Conservation (phyloP, 1,140 invertebrate genomes). For the Zaprionus camerounensis region DNA sequence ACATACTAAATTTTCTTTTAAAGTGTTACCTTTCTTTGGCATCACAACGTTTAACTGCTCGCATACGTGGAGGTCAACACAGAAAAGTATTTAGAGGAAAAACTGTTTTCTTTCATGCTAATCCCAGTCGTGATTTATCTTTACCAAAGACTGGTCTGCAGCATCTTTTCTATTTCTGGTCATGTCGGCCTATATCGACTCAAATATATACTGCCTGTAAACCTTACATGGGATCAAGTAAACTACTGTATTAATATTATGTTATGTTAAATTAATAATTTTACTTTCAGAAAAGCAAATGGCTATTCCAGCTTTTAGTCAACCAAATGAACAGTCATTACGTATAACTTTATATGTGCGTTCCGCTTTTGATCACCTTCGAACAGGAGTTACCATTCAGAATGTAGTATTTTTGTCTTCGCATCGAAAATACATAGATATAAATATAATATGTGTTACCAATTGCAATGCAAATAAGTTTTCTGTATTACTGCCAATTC, state of each 20-base stretch:
- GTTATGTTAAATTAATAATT: neutral
- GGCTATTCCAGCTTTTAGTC: constrained; percentile 41
- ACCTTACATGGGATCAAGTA: constrained; percentile 44
- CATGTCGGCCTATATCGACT: constrained; percentile 11
- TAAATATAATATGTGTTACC: constrained; percentile 44
- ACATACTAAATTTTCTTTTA: neutral
- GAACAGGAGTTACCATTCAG: constrained; percentile 41
- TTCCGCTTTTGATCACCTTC: constrained; percentile 43
- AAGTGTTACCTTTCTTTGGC: constrained; percentile 49
- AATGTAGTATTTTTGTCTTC: constrained; percentile 41
- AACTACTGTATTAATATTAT: neutral
- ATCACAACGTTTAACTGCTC: constrained; percentile 46
- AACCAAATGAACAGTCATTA: constrained; percentile 43
- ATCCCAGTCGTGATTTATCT: constrained; percentile 38
- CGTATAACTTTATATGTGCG: constrained; percentile 37
- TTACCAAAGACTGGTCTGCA: constrained; percentile 16
- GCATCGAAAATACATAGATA: constrained; percentile 31
- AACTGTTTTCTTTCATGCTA: constrained; percentile 19
- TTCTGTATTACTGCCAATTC: constrained; percentile 18
- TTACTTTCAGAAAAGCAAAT: constrained; percentile 24
- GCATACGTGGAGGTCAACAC: constrained; percentile 43
- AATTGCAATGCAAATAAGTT: constrained; percentile 55
- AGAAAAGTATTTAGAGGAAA: constrained; percentile 40
- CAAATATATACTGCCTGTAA: constrained; percentile 26
- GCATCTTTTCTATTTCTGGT: constrained; percentile 28